These are phyloP conservation scores for Meliscaeva auricollis DNA, from an alignment of 2,888 invertebrate species.

Conservation along the genomic window DNA sequence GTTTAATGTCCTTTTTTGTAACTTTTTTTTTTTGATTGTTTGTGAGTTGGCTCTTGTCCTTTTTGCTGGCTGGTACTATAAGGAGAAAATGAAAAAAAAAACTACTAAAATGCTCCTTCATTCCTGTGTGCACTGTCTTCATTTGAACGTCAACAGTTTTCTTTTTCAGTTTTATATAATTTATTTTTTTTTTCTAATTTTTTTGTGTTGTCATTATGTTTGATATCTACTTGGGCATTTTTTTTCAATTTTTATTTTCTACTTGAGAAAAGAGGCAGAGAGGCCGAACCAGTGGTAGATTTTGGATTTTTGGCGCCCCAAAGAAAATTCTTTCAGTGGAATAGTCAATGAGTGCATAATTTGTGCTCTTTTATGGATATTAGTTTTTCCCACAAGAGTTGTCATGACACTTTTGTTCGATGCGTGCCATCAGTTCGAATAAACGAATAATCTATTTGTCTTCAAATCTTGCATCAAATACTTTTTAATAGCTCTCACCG, in stretches of 20 bases:
- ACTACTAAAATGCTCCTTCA: constrained; percentile 29
- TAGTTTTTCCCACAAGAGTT: too few species aligned
- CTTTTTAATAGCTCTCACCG: too few species aligned
- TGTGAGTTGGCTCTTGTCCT: constrained; percentile 46
- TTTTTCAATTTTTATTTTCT: constrained; percentile 7
- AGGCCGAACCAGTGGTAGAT: background rate
- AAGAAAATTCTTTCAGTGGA: background rate
- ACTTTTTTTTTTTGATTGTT: constrained; percentile 31
- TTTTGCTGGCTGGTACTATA: constrained; percentile 19
- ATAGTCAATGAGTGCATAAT: too few species aligned
- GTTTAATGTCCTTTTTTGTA: background rate
- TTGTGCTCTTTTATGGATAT: too few species aligned
- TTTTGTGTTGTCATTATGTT: constrained; percentile 41
- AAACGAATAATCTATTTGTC: too few species aligned
- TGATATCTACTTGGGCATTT: constrained; percentile 39
- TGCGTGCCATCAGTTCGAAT: too few species aligned
- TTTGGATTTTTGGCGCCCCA: background rate
- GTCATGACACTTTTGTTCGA: too few species aligned
- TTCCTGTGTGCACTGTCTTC: constrained; percentile 37
- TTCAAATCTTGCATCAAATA: too few species aligned
- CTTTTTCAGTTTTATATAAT: background rate
- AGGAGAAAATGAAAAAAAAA: constrained; percentile 25
- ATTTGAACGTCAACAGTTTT: constrained; percentile 25
- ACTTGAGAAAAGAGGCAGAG: constrained; percentile 1
- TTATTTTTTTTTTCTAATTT: background rate